Conservation (phyloP, 2,888 invertebrate genomes). For the Nomada lathburiana region DNA sequence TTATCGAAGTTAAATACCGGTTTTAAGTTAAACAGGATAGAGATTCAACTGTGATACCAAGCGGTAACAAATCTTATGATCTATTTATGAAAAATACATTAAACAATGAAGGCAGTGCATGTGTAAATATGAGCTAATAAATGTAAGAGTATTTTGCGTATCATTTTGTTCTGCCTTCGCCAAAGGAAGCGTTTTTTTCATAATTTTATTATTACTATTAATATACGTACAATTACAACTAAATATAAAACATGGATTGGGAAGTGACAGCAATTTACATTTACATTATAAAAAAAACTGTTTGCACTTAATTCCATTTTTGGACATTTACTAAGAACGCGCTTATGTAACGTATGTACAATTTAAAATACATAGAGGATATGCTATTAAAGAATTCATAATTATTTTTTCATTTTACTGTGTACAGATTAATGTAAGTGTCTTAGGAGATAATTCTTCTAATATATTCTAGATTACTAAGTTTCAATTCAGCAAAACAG, state of each 20-base stretch:
- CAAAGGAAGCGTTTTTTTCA: neutral
- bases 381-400: slow-evolving; percentile 22
- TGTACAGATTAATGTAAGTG: slow-evolving; percentile 22
- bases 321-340: slow-evolving; percentile 1
- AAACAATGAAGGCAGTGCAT: too few species aligned
- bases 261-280: slow-evolving; percentile 4
- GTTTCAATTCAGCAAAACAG: slow-evolving; percentile 5
- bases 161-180: neutral
- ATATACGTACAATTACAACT: too few species aligned
- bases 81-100: too few species aligned
- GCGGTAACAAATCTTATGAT: too few species aligned
- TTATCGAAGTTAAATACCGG: too few species aligned
- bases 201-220: neutral
- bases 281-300: slow-evolving; percentile 15
- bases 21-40: neutral
- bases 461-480: slow-evolving; percentile 10
- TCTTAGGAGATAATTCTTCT: slow-evolving; percentile 24
- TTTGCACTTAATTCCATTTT: slow-evolving; percentile 16
- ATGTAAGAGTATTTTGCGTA: slow-evolving; percentile 1
- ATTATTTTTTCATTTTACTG: slow-evolving; percentile 2
- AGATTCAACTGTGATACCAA: too few species aligned
- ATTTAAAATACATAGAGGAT: slow-evolving; percentile 40
- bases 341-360: slow-evolving; percentile 37
- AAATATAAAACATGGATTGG: neutral
- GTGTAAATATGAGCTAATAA: neutral